Conservation (phyloP, 2,797 vertebrate species). For the Siniperca obscura region DNA sequence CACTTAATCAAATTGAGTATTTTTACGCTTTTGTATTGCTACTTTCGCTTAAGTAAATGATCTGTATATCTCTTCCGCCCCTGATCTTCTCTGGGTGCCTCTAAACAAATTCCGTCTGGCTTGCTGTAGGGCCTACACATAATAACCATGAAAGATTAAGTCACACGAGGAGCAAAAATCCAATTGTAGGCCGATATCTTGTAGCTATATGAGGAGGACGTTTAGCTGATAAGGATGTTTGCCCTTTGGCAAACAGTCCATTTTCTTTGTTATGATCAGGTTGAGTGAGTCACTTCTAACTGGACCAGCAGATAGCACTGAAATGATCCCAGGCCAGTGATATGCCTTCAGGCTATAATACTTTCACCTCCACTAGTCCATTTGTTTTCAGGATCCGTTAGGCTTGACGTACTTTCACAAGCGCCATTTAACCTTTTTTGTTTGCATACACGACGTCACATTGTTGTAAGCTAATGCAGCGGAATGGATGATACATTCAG, state of each 20-base stretch:
- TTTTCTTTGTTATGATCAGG: constrained; percentile 63
- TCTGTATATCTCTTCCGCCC: not conserved
- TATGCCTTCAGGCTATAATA: constrained; percentile 43
- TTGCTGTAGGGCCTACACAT: constrained; percentile 4
- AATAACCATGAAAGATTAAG: constrained; percentile 25
- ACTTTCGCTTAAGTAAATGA: not conserved
- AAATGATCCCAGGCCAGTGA: constrained; percentile 36
- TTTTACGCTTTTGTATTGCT: not conserved
- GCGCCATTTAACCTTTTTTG: constrained; percentile 34
- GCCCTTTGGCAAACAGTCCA: constrained; percentile 42
- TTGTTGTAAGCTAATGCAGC: not conserved
- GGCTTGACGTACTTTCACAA: constrained; percentile 17
- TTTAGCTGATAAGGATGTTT: constrained; percentile 13
- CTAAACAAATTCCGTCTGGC: constrained; percentile 52
- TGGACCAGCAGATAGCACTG: constrained; percentile 16
- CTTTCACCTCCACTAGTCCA: constrained; percentile 49
- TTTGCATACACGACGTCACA: not conserved
- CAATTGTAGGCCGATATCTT: not conserved
- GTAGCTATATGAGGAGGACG: not conserved
- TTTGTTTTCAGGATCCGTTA: constrained; percentile 42
- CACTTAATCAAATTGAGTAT: not conserved
- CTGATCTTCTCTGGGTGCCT: not conserved
- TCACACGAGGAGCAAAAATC: constrained; percentile 17
- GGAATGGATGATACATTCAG: not conserved
- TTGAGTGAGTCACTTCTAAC: constrained; percentile 52